phyloP scores from a whole-genome alignment of 2,113 vertebrate species.

The Amblyopsis rosae region DNA sequence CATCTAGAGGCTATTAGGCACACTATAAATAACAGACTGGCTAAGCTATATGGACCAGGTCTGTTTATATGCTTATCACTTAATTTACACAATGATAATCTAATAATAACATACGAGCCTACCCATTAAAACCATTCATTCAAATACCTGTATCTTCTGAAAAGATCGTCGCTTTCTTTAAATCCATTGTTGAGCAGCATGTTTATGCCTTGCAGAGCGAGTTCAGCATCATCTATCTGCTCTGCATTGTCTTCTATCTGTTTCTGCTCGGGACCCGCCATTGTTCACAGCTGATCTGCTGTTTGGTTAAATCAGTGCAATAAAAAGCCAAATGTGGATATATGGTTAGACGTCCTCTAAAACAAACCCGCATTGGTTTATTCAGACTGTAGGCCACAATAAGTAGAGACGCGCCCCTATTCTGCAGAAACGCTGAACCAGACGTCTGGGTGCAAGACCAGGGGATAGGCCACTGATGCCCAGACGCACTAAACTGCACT shows the following conservation, averaged over 20 bases:
- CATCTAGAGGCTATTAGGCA: neutral
- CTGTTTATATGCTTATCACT: neutral
- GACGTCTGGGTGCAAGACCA: conserved; percentile 39
- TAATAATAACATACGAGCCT: too few relatives aligned
- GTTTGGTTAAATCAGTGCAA: conserved; percentile 14
- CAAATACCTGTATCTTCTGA: conserved; percentile 90
- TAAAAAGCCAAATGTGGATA: neutral
- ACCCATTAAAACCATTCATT: too few relatives aligned
- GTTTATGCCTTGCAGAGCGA: conserved; percentile 94
- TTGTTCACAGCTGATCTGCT: conserved; percentile 49
- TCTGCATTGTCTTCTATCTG: conserved; percentile 75
- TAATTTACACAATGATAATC: neutral
- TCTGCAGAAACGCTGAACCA: conserved; percentile 24
- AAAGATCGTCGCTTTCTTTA: conserved; percentile 95
- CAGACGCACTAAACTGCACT: conserved; percentile 19
- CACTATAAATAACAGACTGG: neutral
- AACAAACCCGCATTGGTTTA: conserved; percentile 57
- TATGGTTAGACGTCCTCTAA: conserved; percentile 12
- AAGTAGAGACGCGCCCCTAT: conserved; percentile 35
- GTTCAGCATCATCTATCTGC: conserved; percentile 88
- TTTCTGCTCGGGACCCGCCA: conserved; percentile 81
- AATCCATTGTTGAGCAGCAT: conserved; percentile 99
- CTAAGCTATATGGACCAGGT: neutral
- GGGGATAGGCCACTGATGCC: conserved; percentile 5
- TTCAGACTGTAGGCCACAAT: conserved; percentile 16